Conservation (phyloP, 2,797 vertebrate genomes). For the Girardinus metallicus region DNA sequence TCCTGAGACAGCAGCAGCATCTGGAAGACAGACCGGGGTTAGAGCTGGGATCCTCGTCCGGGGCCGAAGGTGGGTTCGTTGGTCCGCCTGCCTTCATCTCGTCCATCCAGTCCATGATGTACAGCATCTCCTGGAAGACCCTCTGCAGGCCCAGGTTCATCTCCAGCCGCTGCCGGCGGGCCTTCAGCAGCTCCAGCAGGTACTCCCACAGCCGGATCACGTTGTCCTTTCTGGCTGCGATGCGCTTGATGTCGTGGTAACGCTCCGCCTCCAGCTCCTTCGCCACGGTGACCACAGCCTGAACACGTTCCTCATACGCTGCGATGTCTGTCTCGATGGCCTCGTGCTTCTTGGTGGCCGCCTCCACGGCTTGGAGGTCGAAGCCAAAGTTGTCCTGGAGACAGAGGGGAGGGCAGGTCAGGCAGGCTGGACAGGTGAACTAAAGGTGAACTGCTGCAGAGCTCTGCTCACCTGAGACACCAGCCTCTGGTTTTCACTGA, state of each 20-base stretch:
- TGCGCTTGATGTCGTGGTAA: slow-evolving; percentile 93
- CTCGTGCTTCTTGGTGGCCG: slow-evolving; percentile 92
- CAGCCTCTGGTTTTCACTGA: slow-evolving; percentile 93
- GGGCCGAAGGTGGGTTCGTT: slow-evolving; percentile 64
- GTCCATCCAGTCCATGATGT: slow-evolving; percentile 99
- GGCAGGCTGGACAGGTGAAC: neutral
- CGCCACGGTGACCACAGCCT: slow-evolving; percentile 91
- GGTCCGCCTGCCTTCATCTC: slow-evolving; percentile 91
- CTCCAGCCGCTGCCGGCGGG: slow-evolving; percentile 90
- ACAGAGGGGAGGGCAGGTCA: neutral
- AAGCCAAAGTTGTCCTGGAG: slow-evolving; percentile 92
- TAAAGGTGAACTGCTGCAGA: neutral
- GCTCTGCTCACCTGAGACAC: slow-evolving; percentile 88
- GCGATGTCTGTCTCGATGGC: slow-evolving; percentile 93
- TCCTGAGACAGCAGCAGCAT: slow-evolving; percentile 94
- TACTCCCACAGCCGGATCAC: slow-evolving; percentile 98
- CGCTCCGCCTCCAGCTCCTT: slow-evolving; percentile 91
- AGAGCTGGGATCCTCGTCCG: neutral
- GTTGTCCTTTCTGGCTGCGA: slow-evolving; percentile 91
- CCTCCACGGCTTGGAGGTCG: slow-evolving; percentile 92
- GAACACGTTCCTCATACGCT: slow-evolving; percentile 87
- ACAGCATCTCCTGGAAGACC: slow-evolving; percentile 97
- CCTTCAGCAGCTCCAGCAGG: slow-evolving; percentile 93
- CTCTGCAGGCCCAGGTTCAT: slow-evolving; percentile 94
- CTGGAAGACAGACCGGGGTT: slow-evolving; percentile 64